Conservation (phyloP, 2,797 vertebrate species). For the Sparidentex hasta region DNA sequence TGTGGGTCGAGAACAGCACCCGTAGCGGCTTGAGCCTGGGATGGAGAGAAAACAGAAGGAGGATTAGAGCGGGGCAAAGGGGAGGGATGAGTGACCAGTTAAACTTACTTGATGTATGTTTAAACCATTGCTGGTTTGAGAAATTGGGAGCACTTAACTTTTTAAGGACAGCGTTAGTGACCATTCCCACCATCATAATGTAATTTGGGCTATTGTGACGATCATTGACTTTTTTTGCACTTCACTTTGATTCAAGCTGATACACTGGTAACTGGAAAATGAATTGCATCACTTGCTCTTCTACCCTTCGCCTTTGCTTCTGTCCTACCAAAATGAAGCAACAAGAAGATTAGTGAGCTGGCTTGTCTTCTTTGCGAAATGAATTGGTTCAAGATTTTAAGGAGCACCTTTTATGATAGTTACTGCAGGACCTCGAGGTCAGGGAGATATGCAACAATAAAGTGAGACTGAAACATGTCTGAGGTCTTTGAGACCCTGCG, state of each 20-base stretch:
- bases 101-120: background rate
- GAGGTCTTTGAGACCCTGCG: constrained; percentile 54
- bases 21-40: too few relatives aligned
- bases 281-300: background rate
- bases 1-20: too few relatives aligned
- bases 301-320: background rate
- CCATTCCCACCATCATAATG: too few relatives aligned
- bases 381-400: constrained; percentile 9
- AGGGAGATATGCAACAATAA: constrained; percentile 45
- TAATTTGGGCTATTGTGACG: background rate
- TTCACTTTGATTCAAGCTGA: background rate
- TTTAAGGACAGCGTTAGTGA: background rate
- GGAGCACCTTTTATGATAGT: constrained; percentile 28
- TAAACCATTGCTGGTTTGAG: constrained; percentile 14
- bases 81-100: too few relatives aligned
- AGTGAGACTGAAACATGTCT: constrained; percentile 43
- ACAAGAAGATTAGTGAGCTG: background rate
- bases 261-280: background rate
- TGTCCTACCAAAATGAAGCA: background rate
- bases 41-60: too few relatives aligned
- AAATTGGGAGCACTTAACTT: background rate
- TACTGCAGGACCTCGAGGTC: constrained; percentile 43
- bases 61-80: too few relatives aligned
- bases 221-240: background rate
- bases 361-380: constrained; percentile 19